Evolutionary conservation across 2,888 invertebrate species (phyloP), one percentile per base, ranked within the genome.

Genomic region (Criorhina ranunculi): DNA sequence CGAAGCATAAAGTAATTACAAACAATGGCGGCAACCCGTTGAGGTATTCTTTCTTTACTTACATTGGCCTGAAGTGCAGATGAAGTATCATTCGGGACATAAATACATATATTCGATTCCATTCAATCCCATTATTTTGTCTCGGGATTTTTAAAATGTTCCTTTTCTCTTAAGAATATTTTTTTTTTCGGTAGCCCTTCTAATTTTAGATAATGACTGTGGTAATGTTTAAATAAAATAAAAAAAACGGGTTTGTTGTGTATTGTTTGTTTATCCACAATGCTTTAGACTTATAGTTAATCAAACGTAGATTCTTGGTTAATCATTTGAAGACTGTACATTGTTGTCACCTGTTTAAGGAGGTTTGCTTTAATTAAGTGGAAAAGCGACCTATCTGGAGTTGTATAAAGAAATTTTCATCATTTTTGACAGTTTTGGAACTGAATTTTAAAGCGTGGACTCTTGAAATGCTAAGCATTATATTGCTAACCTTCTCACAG

Each of bases 1-100:
- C 76, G 72, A 86, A 81, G 86, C 86, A 86, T 86, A 86, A 86
- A 86, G 86, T 86, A 86, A 86, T 86, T 86, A 86, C 81, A 86
- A 86, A 86, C 81, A 86, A 81, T 86, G 86, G 86, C 86, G 86
- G 86, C 81, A 86, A 86, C 37, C 81, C 86, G 81, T 81, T 85
- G 75, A 70, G 70, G 55, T 70, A 59, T 66, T 75, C 62, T 64
- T 64, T 73, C 40, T 60, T 70, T 80, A 62, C 51, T 67, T 64
- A 72, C 73, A 69, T 73, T 78, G 73, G 55, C 17, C 29, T 79
- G 24, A 83, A 79, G 82, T 82, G 46, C 59, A 67, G 73, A 17
- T 73, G 40, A 42, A 73, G 78, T 73, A 60, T 57, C 53, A 66
- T 73, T 53, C 9, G 31, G 66, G 66, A 49, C 33, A 66, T 46